Conservation (phyloP, 92 coral and sea anemone genomes). For the Scolanthus callimorphus region DNA sequence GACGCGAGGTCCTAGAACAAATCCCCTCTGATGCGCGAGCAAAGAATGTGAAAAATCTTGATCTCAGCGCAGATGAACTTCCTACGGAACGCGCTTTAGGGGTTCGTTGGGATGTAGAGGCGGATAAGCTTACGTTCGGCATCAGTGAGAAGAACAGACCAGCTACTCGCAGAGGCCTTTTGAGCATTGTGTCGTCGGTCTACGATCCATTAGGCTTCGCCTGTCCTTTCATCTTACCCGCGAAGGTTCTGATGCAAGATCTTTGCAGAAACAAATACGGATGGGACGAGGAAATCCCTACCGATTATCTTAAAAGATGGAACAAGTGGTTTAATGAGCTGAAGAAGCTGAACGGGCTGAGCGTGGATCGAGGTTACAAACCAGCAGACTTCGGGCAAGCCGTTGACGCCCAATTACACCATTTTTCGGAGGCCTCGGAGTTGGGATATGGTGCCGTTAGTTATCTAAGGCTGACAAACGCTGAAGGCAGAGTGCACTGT, state of each 20-base stretch:
- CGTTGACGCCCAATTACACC: conserved; percentile 2
- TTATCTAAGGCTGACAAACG: not conserved
- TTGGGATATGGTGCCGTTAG: conserved; percentile 12
- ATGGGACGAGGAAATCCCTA: conserved; percentile 32
- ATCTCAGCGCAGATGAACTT: conserved; percentile 3
- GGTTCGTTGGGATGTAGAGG: conserved; percentile 23
- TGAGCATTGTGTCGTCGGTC: conserved; percentile 19
- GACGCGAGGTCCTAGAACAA: conserved; percentile 10
- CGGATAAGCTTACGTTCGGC: conserved; percentile 17
- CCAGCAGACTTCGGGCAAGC: conserved; percentile 1
- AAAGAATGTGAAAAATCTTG: conserved; percentile 13
- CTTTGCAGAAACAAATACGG: conserved; percentile 14
- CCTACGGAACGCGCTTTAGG: conserved; percentile 18
- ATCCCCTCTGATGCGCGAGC: conserved; percentile 13
- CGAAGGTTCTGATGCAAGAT: conserved; percentile 36
- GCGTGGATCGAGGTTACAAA: not conserved
- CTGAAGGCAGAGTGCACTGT: conserved; percentile 7
- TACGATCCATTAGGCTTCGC: conserved; percentile 36
- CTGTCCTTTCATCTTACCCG: conserved; percentile 23
- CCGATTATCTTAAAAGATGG: conserved; percentile 10
- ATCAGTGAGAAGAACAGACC: conserved; percentile 24
- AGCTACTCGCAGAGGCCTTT: conserved; percentile 34
- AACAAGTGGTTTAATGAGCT: conserved; percentile 11
- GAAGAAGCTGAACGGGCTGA: not conserved
- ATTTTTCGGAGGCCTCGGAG: conserved; percentile 17